Percentiles rank a stretch among this genome's conserved stretches.
Evolutionary conservation across 2,797 vertebrate genomes (phyloP).

Genomic region (Florisuga fusca): DNA sequence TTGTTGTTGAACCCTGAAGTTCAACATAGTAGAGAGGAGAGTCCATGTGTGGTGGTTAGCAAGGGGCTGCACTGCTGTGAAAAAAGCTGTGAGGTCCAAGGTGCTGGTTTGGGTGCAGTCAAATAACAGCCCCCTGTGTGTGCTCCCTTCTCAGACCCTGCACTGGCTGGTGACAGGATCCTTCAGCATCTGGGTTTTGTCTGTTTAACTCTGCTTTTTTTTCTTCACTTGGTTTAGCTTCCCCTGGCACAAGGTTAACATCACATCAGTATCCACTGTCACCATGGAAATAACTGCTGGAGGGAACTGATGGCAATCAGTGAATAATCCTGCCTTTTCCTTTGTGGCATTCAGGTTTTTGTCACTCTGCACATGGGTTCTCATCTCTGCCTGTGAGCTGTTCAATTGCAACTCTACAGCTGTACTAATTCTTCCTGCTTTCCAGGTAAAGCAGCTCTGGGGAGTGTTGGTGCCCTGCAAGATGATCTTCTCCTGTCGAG

Average conservation of each 20-base stretch:
- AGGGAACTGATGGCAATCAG: not conserved
- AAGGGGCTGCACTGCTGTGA: not conserved
- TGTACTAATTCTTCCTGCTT: conserved; percentile 30
- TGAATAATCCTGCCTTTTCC: not conserved
- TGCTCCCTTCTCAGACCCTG: not conserved
- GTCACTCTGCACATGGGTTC: not conserved
- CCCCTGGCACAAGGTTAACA: not conserved
- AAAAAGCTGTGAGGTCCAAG: not conserved
- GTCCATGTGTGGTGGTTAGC: not conserved
- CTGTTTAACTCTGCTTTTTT: not conserved
- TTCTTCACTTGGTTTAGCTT: not conserved
- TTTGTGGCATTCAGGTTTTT: not conserved
- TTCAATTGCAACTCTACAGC: not conserved
- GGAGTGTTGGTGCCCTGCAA: not conserved
- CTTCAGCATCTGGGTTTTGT: not conserved
- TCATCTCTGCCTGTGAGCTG: not conserved
- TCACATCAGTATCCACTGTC: not conserved
- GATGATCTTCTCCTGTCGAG: conserved; percentile 26
- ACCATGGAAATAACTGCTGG: not conserved
- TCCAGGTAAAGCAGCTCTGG: conserved; percentile 74
- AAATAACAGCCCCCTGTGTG: not conserved
- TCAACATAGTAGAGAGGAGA: not conserved
- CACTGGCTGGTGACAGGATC: not conserved
- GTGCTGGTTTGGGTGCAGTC: not conserved
- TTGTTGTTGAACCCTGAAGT: not conserved